Evolutionary conservation across 1,140 invertebrate species (phyloP).

Genomic region (Oncopodura yosiiana): DNA sequence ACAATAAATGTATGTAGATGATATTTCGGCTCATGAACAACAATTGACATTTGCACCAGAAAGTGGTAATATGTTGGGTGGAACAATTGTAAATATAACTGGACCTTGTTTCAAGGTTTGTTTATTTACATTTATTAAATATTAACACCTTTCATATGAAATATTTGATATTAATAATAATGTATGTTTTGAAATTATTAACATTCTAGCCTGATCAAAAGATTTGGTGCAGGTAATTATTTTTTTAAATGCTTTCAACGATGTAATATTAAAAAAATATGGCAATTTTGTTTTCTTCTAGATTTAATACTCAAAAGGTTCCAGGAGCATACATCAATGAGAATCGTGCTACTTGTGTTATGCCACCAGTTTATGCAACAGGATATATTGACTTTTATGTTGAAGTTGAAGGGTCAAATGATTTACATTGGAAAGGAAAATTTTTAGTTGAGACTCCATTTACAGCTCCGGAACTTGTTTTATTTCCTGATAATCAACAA

Average conservation of each 20-base stretch:
- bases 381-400: constrained; percentile 83
- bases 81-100: constrained; percentile 87
- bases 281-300: not conserved
- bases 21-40: constrained; percentile 43
- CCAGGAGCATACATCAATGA: constrained; percentile 59
- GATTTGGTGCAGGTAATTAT: constrained; percentile 54
- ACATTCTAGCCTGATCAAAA: constrained; percentile 55
- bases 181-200: no score
- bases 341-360: constrained; percentile 78
- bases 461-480: constrained; percentile 70
- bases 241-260: not conserved
- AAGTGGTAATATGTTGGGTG: constrained; percentile 89
- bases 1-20: constrained; percentile 12
- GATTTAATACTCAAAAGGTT: constrained; percentile 64
- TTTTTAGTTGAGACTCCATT: constrained; percentile 84
- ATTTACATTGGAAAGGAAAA: constrained; percentile 81
- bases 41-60: constrained; percentile 80
- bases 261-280: not conserved
- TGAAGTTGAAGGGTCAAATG: constrained; percentile 64
- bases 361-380: constrained; percentile 77
- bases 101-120: constrained; percentile 86
- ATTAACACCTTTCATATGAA: no score
- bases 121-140: no score
- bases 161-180: no score
- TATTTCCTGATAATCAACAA: constrained; percentile 57